A percentile compares a stretch with the other conserved stretches of the same genome.
phyloP scores from a whole-genome alignment of 2,113 vertebrate species.

The Tapirus terrestris region DNA sequence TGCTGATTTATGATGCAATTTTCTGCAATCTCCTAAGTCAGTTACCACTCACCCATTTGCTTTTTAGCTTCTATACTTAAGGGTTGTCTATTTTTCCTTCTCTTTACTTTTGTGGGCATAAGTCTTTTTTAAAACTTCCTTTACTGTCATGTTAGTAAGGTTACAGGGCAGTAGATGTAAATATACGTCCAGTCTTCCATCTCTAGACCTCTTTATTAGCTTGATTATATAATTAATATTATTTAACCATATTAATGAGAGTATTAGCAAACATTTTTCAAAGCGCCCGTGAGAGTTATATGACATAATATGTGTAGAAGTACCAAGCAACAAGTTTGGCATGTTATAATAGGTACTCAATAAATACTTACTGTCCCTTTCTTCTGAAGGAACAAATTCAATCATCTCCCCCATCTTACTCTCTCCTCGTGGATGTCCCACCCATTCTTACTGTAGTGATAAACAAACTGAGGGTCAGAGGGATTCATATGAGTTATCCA shows the following conservation, averaged over 20 bases:
- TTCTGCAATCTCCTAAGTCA: not conserved
- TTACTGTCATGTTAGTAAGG: not conserved
- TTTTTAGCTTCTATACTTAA: not conserved
- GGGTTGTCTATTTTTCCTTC: not conserved
- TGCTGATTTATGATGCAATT: not conserved
- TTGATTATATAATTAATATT: no score
- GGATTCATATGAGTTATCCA: not conserved
- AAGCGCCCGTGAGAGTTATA: not conserved
- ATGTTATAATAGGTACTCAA: not conserved
- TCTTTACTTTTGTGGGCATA: not conserved
- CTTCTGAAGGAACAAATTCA: not conserved
- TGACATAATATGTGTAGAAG: not conserved
- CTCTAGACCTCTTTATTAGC: not conserved
- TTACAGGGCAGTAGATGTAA: not conserved
- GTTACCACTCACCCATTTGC: not conserved
- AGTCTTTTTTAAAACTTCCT: not conserved
- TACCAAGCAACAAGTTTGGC: not conserved
- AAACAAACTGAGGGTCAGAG: not conserved
- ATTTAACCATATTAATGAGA: not conserved
- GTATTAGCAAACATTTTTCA: not conserved
- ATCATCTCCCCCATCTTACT: not conserved
- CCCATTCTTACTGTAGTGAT: not conserved
- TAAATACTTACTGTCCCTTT: not conserved
- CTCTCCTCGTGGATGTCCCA: not conserved
- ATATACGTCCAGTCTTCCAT: not conserved